Base-by-base conservation (phyloP, 2,888 invertebrate species). In the Geotrupes spiniger region DNA sequence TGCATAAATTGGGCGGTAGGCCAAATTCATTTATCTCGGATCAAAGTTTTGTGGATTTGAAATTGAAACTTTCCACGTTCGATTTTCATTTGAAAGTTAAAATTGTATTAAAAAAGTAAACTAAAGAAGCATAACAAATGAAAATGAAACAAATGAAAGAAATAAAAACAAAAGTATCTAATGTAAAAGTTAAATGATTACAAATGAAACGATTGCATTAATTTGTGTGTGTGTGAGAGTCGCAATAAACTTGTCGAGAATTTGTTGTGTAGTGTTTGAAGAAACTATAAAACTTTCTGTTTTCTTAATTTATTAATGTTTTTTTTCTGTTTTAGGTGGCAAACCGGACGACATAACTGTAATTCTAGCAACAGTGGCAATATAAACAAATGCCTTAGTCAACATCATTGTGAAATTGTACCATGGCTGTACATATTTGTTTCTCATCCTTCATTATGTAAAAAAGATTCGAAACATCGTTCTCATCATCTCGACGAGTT, bases 261-360 rank as follows among this genome's bases (percentile, higher is more conserved):
- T n/a, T n/a, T n/a, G n/a, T n/a, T n/a, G n/a, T n/a, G n/a, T n/a
- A n/a, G n/a, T n/a, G n/a, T n/a, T n/a, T n/a, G n/a, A n/a, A n/a
- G n/a, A n/a, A 2, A 29, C 1, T 4, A 5, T 29, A 11, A 29
- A 29, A 8, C 12, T 1, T 11, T 12, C 8, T 31, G 2, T 8
- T 10, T 36, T 39, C 25, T 40, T 16, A 45, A 9, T 17, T 28
- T 15, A 16, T 10, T 25, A 15, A 48, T 38, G 12, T 26, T 46
- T 42, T 28, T 17, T 16, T 37, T 46, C 71, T 60, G 66, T 84
- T 80, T 42, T 79, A 89, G 96, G 98, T 71, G 97, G 98, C 49
- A 98, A 98, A 77, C 97, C 97, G 53, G 98, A 98, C 74, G 98
- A 98, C 78, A 96, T 98, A 75, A 97, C 97, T 69, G 93, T 97